A percentile compares a stretch with the other conserved stretches of the same genome.
phyloP scores from a whole-genome alignment of 2,797 vertebrate genomes.

The Phoebastria nigripes region DNA sequence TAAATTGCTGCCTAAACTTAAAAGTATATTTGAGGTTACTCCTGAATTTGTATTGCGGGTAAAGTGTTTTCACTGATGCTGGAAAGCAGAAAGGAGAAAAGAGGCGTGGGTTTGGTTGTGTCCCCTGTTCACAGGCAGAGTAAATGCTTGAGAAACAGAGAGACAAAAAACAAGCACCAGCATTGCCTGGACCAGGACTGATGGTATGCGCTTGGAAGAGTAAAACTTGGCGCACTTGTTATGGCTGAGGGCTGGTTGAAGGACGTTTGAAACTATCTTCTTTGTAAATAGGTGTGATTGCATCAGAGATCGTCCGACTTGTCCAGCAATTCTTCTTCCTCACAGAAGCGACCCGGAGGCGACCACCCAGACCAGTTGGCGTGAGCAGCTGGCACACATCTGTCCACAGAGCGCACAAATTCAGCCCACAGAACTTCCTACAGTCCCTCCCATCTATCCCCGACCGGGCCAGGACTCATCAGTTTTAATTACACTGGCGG shows the following conservation, averaged over 20 bases:
- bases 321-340: not conserved
- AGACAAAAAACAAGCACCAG: not conserved
- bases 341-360: rapidly evolving
- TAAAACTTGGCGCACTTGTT: not conserved
- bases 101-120: rapidly evolving
- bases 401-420: not conserved
- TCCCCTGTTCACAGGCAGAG: not conserved
- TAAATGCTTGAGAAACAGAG: not conserved
- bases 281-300: not conserved
- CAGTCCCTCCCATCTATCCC: not conserved
- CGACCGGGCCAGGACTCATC: rapidly evolving
- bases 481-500: not conserved
- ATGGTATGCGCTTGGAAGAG: not conserved
- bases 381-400: not conserved
- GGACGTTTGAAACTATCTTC: not conserved
- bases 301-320: not conserved
- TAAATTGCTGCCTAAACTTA: not conserved
- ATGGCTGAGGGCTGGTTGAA: not conserved
- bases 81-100: not conserved
- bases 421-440: not conserved
- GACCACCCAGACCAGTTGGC: rapidly evolving
- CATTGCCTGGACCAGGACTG: not conserved
- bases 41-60: not conserved
- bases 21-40: not conserved
- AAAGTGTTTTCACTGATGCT: not conserved